Evolutionary conservation across 2,888 invertebrate species (phyloP).

Genomic region (Acleris cristana): DNA sequence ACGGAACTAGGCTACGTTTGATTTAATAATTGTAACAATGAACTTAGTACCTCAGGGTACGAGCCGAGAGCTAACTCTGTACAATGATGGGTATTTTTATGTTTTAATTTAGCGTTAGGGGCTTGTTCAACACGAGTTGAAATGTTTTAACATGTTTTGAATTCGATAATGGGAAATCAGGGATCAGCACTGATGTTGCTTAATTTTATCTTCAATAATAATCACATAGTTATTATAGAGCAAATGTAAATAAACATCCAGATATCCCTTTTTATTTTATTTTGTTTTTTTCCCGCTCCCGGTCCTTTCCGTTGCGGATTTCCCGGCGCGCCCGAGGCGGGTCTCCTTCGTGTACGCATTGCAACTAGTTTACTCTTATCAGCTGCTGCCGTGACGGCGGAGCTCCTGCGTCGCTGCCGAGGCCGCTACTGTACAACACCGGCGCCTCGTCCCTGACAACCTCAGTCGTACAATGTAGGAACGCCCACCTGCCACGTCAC

Average conservation of each 20-base stretch:
- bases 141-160: conserved; percentile 75
- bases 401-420: neutral
- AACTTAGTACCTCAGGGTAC: conserved; percentile 60
- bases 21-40: conserved; percentile 55
- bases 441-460: neutral
- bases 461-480: neutral
- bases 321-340: conserved; percentile 42
- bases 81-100: conserved; percentile 74
- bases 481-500: conserved; percentile 9
- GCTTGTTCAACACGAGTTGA: conserved; percentile 67
- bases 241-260: conserved; percentile 83
- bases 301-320: conserved; percentile 41
- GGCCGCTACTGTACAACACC: no score
- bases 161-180: conserved; percentile 73
- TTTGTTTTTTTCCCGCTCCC: conserved; percentile 67
- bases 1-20: conserved; percentile 44
- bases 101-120: conserved; percentile 71
- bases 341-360: conserved; percentile 56
- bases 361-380: conserved; percentile 50
- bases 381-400: conserved; percentile 38
- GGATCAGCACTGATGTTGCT: conserved; percentile 75
- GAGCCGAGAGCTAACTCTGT: conserved; percentile 65
- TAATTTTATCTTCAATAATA: conserved; percentile 77
- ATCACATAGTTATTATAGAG: conserved; percentile 78
- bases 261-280: conserved; percentile 80